Evolutionary conservation across 1,140 invertebrate genomes (phyloP).

Genomic region (Drosophila pseudoobscura): DNA sequence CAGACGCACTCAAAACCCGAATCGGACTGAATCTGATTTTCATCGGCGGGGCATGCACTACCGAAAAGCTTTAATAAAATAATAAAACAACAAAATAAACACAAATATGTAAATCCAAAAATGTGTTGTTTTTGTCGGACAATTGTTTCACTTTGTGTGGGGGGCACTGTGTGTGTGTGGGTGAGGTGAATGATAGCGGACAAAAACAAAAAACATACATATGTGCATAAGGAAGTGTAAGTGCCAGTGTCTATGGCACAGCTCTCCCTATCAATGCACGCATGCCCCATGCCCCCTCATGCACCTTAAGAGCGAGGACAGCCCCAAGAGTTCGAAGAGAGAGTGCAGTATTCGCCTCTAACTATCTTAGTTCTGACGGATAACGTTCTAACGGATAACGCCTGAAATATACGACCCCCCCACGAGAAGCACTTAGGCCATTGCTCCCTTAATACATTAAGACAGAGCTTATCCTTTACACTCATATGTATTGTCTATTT

Average conservation of each 20-base stretch:
- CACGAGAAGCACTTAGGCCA: not conserved
- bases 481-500: conserved; percentile 45
- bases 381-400: too few species aligned
- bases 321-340: conserved; percentile 13
- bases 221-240: not conserved
- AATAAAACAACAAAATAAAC: conserved; percentile 35
- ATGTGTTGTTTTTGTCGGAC: conserved; percentile 38
- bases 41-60: conserved; percentile 23
- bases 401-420: not conserved
- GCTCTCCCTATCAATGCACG: conserved; percentile 5
- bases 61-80: conserved; percentile 69
- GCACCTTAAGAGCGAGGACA: conserved; percentile 10
- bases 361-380: not conserved
- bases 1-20: conserved; percentile 54
- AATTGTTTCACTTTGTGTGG: conserved; percentile 36
- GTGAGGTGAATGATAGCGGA: conserved; percentile 10
- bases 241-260: conserved; percentile 22
- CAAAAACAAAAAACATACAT: conserved; percentile 43
- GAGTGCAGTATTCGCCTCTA: not conserved
- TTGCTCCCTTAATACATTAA: conserved; percentile 12
- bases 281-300: conserved; percentile 24
- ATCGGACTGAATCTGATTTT: conserved; percentile 53
- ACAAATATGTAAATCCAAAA: conserved; percentile 39
- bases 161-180: conserved; percentile 2
- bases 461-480: not conserved